These are phyloP conservation scores for Dipodomys spectabilis DNA, from an alignment of 2,113 vertebrate species.

Conservation along the genomic window DNA sequence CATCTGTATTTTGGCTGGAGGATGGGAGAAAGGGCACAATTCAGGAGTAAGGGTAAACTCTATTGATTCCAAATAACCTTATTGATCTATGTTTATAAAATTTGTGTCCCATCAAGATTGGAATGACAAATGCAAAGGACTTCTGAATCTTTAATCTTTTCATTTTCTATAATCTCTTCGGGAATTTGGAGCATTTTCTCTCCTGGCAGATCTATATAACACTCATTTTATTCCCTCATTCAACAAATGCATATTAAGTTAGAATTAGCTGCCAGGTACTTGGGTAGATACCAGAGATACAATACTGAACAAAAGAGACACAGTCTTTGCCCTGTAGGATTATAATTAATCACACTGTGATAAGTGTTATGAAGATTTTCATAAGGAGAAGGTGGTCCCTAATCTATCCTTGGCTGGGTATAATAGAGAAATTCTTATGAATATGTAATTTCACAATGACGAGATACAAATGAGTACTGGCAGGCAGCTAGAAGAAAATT, in stretches of 20 bases:
- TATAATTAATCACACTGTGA: neutral
- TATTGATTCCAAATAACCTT: neutral
- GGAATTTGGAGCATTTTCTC: neutral
- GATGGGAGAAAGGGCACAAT: neutral
- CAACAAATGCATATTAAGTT: neutral
- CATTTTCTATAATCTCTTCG: neutral
- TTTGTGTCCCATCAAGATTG: neutral
- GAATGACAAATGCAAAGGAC: neutral
- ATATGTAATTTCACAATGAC: neutral
- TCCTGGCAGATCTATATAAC: neutral
- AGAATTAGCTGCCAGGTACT: neutral
- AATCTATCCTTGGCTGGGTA: neutral
- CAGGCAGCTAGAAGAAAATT: neutral
- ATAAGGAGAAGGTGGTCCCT: neutral
- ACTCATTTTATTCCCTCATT: neutral
- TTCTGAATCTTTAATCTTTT: neutral
- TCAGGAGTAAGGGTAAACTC: neutral
- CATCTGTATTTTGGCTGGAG: neutral
- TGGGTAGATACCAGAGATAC: neutral
- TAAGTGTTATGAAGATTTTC: neutral
- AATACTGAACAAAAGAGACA: neutral
- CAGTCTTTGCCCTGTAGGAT: neutral
- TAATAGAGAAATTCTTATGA: neutral
- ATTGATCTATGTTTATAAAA: neutral
- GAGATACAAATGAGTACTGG: too few relatives aligned